Conservation (phyloP, 2,113 vertebrate genomes). For the Oenanthe oenanthe region DNA sequence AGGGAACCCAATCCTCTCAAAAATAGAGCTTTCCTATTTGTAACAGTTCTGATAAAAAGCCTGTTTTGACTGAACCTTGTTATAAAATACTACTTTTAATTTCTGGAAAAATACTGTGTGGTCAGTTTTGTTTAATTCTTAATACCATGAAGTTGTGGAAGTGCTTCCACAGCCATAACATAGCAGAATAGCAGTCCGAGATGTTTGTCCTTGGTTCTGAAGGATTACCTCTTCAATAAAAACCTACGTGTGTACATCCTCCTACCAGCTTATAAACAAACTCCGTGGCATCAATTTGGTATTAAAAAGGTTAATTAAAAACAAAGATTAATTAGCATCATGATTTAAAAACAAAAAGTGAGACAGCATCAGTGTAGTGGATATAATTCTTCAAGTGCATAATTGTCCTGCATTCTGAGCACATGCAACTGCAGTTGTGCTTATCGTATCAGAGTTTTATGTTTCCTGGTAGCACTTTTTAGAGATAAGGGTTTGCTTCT, state of each 20-base stretch:
- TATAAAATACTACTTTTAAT: background rate
- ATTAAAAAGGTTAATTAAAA: background rate
- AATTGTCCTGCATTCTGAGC: constrained; percentile 29
- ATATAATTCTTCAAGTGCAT: background rate
- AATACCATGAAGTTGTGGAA: background rate
- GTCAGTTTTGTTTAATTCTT: background rate
- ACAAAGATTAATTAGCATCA: background rate
- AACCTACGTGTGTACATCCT: rapidly evolving
- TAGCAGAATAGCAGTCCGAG: background rate
- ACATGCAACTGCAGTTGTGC: constrained; percentile 20
- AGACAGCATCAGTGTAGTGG: background rate
- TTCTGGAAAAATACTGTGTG: background rate
- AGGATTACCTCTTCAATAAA: background rate
- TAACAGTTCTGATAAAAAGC: background rate
- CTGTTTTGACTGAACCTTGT: background rate
- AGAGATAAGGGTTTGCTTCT: background rate
- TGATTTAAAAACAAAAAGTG: background rate
- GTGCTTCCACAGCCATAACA: background rate
- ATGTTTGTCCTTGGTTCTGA: background rate
- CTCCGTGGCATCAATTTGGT: background rate
- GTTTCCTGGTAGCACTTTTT: background rate
- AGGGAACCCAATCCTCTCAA: background rate
- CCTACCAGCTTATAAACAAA: background rate
- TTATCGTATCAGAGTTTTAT: background rate
- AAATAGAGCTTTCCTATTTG: background rate